Evolutionary conservation across 2,797 vertebrate species (phyloP).

Genomic region (Chloroceryle amazona): DNA sequence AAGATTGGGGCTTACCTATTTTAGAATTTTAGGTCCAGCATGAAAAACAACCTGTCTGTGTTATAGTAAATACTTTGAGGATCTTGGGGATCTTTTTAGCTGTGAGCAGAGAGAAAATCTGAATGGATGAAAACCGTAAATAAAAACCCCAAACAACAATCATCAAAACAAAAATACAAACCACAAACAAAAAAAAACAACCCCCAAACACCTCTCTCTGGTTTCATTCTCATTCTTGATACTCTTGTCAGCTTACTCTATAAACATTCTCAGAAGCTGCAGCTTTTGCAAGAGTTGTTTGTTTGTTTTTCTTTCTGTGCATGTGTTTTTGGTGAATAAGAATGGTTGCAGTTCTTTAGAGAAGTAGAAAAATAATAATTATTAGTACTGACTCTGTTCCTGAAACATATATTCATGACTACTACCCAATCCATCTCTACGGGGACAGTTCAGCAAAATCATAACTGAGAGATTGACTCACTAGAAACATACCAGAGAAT

Average conservation of each 20-base stretch:
- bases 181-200: no score
- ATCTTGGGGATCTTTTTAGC: not conserved
- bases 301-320: not conserved
- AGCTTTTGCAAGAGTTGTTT: not conserved
- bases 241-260: not conserved
- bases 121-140: not conserved
- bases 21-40: not conserved
- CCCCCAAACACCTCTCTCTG: not conserved
- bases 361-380: not conserved
- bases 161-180: no score
- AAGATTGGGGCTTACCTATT: not conserved
- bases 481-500: not conserved
- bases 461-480: not conserved
- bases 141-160: not conserved
- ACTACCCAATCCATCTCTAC: not conserved
- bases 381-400: not conserved
- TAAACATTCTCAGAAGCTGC: not conserved
- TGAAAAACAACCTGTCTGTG: not conserved
- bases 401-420: not conserved
- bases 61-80: not conserved
- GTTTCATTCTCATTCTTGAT: not conserved
- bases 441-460: not conserved
- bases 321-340: not conserved
- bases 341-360: not conserved
- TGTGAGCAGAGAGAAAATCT: not conserved